These are phyloP conservation scores for Ridgeia piscesae DNA, from an alignment of 1,140 invertebrate genomes.

Conservation along the genomic window DNA sequence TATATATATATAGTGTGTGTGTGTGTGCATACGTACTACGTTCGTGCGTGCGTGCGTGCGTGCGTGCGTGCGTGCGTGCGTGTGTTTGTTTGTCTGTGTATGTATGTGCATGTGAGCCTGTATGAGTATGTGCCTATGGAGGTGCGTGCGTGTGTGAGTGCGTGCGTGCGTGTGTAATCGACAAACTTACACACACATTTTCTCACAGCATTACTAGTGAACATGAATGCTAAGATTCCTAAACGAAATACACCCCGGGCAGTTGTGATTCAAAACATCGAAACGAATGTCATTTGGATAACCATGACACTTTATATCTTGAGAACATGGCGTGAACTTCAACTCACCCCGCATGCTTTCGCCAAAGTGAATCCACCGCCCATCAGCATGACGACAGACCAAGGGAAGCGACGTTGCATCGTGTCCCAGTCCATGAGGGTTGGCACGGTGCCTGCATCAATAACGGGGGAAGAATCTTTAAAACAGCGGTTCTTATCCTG, in stretches of 20 bases:
- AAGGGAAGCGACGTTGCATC: conserved; percentile 51
- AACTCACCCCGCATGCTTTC: conserved; percentile 33
- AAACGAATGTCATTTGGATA: neutral
- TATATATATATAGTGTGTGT: too few relatives aligned
- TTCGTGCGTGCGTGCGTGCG: too few relatives aligned
- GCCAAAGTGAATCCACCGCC: conserved; percentile 85
- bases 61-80: neutral
- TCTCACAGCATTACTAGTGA: neutral
- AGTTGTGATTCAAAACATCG: neutral
- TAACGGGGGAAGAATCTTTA: neutral
- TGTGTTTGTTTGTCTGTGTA: neutral
- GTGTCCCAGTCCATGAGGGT: conserved; percentile 51
- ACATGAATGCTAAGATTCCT: neutral
- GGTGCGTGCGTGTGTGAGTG: neutral
- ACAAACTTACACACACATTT: neutral
- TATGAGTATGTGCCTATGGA: too few relatives aligned
- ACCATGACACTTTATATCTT: neutral
- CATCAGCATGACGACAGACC: conserved; percentile 58
- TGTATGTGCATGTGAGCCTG: neutral
- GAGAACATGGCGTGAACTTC: neutral
- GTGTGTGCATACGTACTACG: too few relatives aligned
- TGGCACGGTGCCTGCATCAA: conserved; percentile 26
- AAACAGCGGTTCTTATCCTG: too few relatives aligned
- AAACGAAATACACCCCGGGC: too few relatives aligned
- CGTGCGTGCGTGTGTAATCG: neutral